These are phyloP conservation scores for Halichoeres trimaculatus DNA, from an alignment of 2,113 vertebrate genomes.

Conservation along the genomic window DNA sequence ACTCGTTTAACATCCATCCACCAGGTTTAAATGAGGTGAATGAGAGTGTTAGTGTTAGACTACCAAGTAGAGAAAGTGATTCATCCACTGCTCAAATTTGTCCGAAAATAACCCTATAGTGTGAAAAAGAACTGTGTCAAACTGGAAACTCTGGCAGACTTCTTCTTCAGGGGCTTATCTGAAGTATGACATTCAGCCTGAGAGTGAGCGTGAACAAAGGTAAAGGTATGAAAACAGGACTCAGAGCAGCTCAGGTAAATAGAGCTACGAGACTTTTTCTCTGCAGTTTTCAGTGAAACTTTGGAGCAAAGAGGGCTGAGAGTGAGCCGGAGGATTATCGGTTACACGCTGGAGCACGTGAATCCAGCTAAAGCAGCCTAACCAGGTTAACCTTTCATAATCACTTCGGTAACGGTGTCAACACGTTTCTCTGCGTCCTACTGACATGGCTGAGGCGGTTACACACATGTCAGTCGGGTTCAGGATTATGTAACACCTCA, in stretches of 20 bases:
- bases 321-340: conserved; percentile 16
- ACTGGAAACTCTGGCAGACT: neutral
- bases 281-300: neutral
- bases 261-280: neutral
- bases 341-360: conserved; percentile 9
- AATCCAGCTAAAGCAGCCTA: conserved; percentile 1
- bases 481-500: conserved; percentile 61
- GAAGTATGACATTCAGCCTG: neutral
- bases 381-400: conserved; percentile 62
- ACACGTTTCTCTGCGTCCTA: conserved; percentile 51
- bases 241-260: neutral
- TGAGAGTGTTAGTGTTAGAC: no score
- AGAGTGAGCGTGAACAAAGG: neutral
- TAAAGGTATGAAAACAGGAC: neutral
- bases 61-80: neutral
- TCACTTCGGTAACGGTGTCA: conserved; percentile 38
- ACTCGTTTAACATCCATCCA: no score
- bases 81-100: neutral
- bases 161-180: neutral
- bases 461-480: conserved; percentile 58
- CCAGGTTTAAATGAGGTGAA: no score
- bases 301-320: neutral
- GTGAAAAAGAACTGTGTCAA: neutral
- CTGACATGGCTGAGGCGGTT: conserved; percentile 51
- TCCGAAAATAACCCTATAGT: neutral